Base-by-base conservation (phyloP, 2,797 vertebrate genomes). In the Sparidentex hasta region DNA sequence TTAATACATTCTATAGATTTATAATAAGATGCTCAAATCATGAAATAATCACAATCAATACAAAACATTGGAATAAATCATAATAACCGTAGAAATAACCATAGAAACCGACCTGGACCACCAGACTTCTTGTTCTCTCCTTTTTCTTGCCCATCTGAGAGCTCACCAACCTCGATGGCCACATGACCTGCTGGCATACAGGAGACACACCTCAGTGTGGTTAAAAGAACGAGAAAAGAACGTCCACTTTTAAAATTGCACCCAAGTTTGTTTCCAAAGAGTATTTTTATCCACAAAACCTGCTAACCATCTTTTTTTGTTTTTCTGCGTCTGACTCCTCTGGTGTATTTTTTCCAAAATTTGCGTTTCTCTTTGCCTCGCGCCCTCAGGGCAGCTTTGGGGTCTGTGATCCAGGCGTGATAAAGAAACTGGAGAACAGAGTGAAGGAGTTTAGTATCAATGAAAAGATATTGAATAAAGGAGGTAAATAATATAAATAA, bases 341-440 rank as follows among this genome's bases (percentile, higher is more conserved):
- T 96, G 78, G 91, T 94, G 87, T 93, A 96, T 92, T 92, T 96
- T 93, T 95, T 98, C 89, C 96, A 95, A 51, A 96, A 96, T 71
- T 94, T 95, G 77, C 95, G 98, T 76, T 96, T 98, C 65, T 96
- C 97, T 91, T 96, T 98, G 78, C 84, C 92, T n/a, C 96, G 94
- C 46, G 97, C 97, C 81, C 94, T 97, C 54, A 99, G 92, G 2
- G 97, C 97, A 4, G 98, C 97, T 95, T 99, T 99, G 46, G 98
- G 97, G 90, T 99, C 97, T 38, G 97, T 98, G 87, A 98, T 98
- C 98, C 98, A 99, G 72, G 98, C 97, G 51, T 98, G 98, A 91
- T 99, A 99, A 59, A 99, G 94, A 93, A 99, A 99, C 98, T 99
- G 93, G 57, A 87, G 85, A 72, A 63, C 41, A 84, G 78, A 84